Evolutionary conservation across 2,888 invertebrate genomes (phyloP), one percentile per base, ranked within the genome.

Genomic region (Oscheius sp.): DNA sequence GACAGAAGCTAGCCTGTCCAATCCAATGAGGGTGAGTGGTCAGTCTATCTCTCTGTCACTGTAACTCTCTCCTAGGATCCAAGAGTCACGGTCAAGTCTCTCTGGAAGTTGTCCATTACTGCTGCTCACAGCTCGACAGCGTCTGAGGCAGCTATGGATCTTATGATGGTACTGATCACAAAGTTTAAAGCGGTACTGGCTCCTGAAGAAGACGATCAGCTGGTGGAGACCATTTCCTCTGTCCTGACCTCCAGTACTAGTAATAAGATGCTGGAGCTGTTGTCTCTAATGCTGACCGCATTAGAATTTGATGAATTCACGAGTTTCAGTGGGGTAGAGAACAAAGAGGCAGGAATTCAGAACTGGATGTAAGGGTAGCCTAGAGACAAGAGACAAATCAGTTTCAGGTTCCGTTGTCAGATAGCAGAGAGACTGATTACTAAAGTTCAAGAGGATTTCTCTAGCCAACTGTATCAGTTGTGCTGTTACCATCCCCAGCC

Each of bases 1-100:
- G 48, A 50, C 47, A 7, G 59, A 70, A 13, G 70, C 42, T n/a
- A 13, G 3, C 1, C 1, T 29, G 33, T 21, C 29, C 9, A 35
- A 62, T 48, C 35, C 51, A 2, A 72, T 53, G 60, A 21, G 48
- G 13, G 51, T 72, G 32, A 37, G 21, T 21, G 21, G 21, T 21
- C 21, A 21, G 21, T 21, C 21, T 21, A 42, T 13, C 55, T 42
- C 11, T 70, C n/a, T 2, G 60, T 35, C 55, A 21, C 29, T 66
- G 55, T 66, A n/a, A 55, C 21, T 35, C n/a, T 7, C 9, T 62
- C 62, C 35, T n/a, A 72, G 72, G 72, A 72, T 62, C 72, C 72
- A 13, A n/a, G 50, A 33, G 37, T 62, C 2, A 48, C 50, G 1
- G 48, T 72, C 7, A 60, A 72, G 32, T 48, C 32, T 3, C 37